phyloP scores from a whole-genome alignment of 1,140 invertebrate species.

The Rhopalosiphum padi region DNA sequence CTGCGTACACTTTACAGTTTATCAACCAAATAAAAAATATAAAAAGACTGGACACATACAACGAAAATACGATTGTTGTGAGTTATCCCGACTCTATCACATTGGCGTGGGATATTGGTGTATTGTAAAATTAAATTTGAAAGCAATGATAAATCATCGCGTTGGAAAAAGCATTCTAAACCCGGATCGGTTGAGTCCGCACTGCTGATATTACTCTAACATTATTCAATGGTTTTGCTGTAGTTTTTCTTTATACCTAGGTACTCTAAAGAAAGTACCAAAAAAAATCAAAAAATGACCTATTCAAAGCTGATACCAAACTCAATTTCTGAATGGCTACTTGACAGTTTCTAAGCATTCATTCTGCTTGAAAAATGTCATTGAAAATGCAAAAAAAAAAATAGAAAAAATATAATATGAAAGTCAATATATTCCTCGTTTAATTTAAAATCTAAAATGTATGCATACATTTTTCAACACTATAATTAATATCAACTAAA shows the following conservation, averaged over 20 bases:
- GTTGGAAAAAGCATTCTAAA: neutral
- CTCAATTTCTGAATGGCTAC: conserved; percentile 6
- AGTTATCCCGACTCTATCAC: neutral
- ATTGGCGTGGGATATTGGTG: neutral
- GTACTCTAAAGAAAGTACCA: neutral
- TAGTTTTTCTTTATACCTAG: neutral
- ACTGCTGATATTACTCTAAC: neutral
- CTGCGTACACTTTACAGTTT: neutral
- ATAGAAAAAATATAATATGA: neutral
- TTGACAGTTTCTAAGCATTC: neutral
- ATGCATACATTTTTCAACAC: neutral
- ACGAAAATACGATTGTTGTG: neutral
- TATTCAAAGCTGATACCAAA: neutral
- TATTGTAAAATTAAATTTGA: neutral
- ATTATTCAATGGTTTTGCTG: neutral
- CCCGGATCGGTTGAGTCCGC: neutral
- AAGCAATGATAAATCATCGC: conserved; percentile 1
- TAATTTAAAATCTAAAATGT: neutral
- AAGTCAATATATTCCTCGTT: neutral
- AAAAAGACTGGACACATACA: neutral
- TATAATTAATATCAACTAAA: neutral
- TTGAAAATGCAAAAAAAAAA: neutral
- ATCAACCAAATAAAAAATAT: neutral
- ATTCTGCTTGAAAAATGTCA: neutral
- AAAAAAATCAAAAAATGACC: conserved; percentile 7